Base-by-base conservation (phyloP, 2,888 invertebrate genomes). In the Catocala fraxini region DNA sequence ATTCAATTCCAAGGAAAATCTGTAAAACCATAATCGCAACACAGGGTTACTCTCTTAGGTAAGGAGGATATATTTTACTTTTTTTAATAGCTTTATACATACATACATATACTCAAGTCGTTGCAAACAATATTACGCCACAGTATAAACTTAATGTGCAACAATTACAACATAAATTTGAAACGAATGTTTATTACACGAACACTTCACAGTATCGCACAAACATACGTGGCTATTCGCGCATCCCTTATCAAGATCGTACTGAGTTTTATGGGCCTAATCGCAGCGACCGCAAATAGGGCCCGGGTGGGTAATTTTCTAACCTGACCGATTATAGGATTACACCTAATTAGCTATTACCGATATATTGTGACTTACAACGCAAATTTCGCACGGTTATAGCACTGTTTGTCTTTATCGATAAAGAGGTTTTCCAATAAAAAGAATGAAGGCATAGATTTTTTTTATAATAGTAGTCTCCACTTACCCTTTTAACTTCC, bases 271-370 rank as follows among this genome's bases (percentile, higher is more conserved):
- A 93, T 92, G 92, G 90, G 84, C 78, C 91, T 92, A 93, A 93
- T 93, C 92, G 92, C 81, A 76, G 79, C 84, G 74, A 77, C 91
- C 91, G 85, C 91, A 89, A 92, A 94, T 92, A 87, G 93, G 90
- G 71, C 94, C 92, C 94, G 75, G 55, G 92, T 86, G 93, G 89
- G 84, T 89, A 85, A 92, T 93, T 89, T 85, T 83, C 92, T 92
- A 91, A 93, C 91, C 92, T 92, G 91, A 81, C 89, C 93, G 90
- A 93, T 93, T 93, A 93, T 88, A 81, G 93, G 93, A 92, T 92
- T 93, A 89, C 89, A 75, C 82, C 89, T 94, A 94, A 94, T 94
- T 93, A 93, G 88, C 92, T 92, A 92, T 92, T 92, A 89, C 89
- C 89, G 83, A 91, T 93, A 92, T 86, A 88, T 84, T 81, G 83